These are phyloP conservation scores for Yponomeuta sedellus DNA, from an alignment of 2,888 invertebrate genomes.

Conservation along the genomic window DNA sequence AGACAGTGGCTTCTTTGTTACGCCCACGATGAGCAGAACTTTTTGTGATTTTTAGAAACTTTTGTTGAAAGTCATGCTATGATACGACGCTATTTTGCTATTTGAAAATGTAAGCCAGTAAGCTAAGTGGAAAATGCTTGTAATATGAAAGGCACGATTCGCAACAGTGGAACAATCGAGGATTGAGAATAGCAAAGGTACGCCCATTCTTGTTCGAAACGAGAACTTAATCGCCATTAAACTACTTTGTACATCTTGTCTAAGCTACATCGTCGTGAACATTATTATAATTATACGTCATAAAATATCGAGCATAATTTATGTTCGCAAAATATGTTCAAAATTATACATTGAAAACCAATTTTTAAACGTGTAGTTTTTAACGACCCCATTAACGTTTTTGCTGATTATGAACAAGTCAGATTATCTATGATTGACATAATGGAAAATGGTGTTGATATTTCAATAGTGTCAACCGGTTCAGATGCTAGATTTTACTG, in stretches of 20 bases:
- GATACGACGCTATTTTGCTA: background rate
- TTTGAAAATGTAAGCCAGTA: background rate
- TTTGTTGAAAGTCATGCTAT: background rate
- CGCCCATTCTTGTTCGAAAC: conserved; percentile 26
- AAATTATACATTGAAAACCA: background rate
- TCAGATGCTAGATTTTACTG: background rate
- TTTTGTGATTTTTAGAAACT: background rate
- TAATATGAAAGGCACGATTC: conserved; percentile 8
- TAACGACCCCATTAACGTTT: conserved; percentile 47
- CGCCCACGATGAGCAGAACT: background rate
- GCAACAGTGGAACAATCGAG: conserved; percentile 9
- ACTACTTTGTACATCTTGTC: conserved; percentile 13
- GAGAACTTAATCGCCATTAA: conserved; percentile 15
- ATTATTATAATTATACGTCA: conserved; percentile 74
- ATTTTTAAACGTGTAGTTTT: conserved; percentile 22
- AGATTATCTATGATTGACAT: conserved; percentile 7
- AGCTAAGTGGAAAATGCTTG: background rate
- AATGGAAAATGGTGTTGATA: conserved; percentile 9
- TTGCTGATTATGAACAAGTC: conserved; percentile 37
- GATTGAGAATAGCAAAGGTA: conserved; percentile 8
- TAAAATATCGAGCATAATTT: conserved; percentile 63
- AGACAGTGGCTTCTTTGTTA: conserved; percentile 9
- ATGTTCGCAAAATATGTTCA: conserved; percentile 48
- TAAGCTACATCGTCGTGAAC: conserved; percentile 32
- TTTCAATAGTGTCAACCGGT: conserved; percentile 7